A percentile compares a stretch with the other conserved stretches of the same genome.
These are phyloP conservation scores for Colinus virginianus DNA, from an alignment of 2,113 vertebrate genomes.

Conservation along the genomic window DNA sequence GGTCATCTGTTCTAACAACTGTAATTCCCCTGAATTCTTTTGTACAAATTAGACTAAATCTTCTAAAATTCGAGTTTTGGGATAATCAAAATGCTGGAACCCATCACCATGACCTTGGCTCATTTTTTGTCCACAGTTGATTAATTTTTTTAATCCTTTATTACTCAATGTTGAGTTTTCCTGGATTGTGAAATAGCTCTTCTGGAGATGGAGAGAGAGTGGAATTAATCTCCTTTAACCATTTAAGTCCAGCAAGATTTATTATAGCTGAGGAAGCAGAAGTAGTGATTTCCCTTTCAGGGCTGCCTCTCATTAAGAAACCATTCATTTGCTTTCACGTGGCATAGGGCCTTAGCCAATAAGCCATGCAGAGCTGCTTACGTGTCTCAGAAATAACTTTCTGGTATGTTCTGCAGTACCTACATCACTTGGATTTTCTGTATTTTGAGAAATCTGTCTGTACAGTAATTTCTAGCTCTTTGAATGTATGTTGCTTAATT, in stretches of 20 bases:
- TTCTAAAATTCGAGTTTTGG: background rate
- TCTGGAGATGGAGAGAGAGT: background rate
- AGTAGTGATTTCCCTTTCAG: background rate
- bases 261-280: background rate
- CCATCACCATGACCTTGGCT: rapidly evolving
- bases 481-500: background rate
- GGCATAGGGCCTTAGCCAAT: background rate
- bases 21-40: background rate
- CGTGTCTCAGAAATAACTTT: background rate
- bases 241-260: background rate
- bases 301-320: background rate
- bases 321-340: background rate
- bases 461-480: background rate
- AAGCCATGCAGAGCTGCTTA: background rate
- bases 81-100: background rate
- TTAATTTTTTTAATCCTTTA: background rate
- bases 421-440: background rate
- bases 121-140: background rate
- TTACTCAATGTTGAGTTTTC: background rate
- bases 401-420: background rate
- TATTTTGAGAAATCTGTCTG: background rate
- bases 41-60: background rate
- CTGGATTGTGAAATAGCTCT: background rate
- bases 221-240: background rate
- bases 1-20: background rate